Evolutionary conservation across 2,113 vertebrate species (phyloP).

Genomic region (Austrofundulus limnaeus): DNA sequence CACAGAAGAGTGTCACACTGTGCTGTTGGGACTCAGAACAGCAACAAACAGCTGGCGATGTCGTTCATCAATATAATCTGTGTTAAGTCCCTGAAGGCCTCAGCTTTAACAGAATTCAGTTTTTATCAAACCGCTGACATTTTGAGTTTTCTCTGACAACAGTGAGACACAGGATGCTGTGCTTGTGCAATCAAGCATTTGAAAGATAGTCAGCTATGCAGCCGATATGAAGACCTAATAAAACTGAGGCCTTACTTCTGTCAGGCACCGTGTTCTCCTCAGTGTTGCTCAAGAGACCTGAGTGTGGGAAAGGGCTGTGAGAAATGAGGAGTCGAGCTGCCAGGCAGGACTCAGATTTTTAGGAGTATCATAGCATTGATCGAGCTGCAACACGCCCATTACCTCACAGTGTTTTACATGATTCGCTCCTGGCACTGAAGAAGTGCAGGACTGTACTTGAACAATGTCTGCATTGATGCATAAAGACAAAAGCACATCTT

Average conservation of each 20-base stretch:
- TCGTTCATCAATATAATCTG: neutral
- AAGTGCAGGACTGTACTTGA: slow-evolving; percentile 49
- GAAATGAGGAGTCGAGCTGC: slow-evolving; percentile 67
- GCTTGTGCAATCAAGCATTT: slow-evolving; percentile 43
- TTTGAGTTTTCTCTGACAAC: slow-evolving; percentile 30
- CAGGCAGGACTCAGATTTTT: slow-evolving; percentile 54
- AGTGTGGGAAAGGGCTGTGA: slow-evolving; percentile 72
- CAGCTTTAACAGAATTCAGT: neutral
- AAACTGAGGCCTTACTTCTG: slow-evolving; percentile 52
- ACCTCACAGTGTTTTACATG: slow-evolving; percentile 38
- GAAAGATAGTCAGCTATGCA: slow-evolving; percentile 47
- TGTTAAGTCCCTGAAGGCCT: neutral
- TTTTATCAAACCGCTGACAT: slow-evolving; percentile 6
- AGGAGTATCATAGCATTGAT: slow-evolving; percentile 50
- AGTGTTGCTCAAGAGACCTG: slow-evolving; percentile 40
- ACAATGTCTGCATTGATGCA: slow-evolving; percentile 20
- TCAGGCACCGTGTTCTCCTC: slow-evolving; percentile 36
- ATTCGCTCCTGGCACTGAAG: slow-evolving; percentile 33
- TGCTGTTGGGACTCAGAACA: neutral
- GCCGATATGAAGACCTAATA: slow-evolving; percentile 62
- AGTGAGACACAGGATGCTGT: slow-evolving; percentile 9
- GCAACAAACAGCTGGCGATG: neutral
- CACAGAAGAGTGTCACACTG: neutral
- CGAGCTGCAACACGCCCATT: slow-evolving; percentile 43
- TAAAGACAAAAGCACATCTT: slow-evolving; percentile 11